phyloP scores from a whole-genome alignment of 2,888 invertebrate species.

The Cabera pusaria region DNA sequence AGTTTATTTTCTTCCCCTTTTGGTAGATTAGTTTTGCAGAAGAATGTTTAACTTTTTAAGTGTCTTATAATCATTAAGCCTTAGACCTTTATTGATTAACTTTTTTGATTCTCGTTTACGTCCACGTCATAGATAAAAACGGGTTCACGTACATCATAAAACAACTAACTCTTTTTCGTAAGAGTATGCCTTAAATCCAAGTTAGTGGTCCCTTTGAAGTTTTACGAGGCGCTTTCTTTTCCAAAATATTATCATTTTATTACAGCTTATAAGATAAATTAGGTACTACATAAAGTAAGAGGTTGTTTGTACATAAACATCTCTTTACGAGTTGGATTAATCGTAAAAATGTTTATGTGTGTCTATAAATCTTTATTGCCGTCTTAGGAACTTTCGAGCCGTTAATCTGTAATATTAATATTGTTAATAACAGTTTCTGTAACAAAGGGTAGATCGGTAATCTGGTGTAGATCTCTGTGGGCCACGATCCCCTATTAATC shows the following conservation, averaged over 20 bases:
- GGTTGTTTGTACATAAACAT: constrained; percentile 25
- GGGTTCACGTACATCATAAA: too few species aligned
- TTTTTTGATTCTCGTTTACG: not conserved
- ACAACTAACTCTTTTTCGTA: too few species aligned
- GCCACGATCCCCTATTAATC: constrained; percentile 59
- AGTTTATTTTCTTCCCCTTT: too few species aligned
- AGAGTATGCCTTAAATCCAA: not conserved
- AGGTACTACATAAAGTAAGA: constrained; percentile 13
- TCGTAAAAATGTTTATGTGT: constrained; percentile 42
- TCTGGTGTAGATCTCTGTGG: constrained; percentile 36
- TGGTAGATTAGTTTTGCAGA: too few species aligned
- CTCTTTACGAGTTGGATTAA: constrained; percentile 36
- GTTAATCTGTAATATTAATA: constrained; percentile 42
- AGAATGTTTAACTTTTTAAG: too few species aligned
- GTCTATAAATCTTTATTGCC: constrained; percentile 37
- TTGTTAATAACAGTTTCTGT: constrained; percentile 51
- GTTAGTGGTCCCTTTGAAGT: constrained; percentile 24
- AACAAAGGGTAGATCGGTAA: constrained; percentile 51
- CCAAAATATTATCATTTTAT: constrained; percentile 20
- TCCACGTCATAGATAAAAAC: too few species aligned
- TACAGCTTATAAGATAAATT: constrained; percentile 21
- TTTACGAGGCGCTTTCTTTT: constrained; percentile 19
- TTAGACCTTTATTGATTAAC: too few species aligned
- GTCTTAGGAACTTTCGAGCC: constrained; percentile 33
- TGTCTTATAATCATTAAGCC: too few species aligned